Conservation (phyloP, 2,113 vertebrate species). For the Mesoclemmys tuberculata region DNA sequence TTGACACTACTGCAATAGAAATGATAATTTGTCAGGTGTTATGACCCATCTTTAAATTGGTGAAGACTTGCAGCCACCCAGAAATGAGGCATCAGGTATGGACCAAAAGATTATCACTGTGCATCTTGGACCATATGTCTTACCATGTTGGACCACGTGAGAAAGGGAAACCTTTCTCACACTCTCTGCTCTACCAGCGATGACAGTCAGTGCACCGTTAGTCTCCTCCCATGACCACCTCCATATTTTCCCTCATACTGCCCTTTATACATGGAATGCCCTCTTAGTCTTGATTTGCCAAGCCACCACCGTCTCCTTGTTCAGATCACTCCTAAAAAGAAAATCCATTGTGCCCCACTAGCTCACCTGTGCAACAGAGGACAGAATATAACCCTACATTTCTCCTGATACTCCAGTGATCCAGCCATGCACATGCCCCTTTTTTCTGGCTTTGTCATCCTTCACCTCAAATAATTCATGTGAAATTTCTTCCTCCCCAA, state of each 20-base stretch:
- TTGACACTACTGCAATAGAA: not conserved
- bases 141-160: not conserved
- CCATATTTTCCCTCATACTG: not conserved
- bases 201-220: not conserved
- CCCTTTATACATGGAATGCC: not conserved
- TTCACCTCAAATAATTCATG: constrained; percentile 58
- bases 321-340: not conserved
- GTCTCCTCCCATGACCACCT: not conserved
- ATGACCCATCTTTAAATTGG: not conserved
- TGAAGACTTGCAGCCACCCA: not conserved
- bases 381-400: not conserved
- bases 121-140: not conserved
- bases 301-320: not conserved
- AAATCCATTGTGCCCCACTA: not conserved
- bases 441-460: constrained; percentile 16
- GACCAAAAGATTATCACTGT: not conserved
- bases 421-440: not conserved
- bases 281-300: not conserved
- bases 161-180: not conserved
- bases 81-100: not conserved
- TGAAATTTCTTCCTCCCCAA: constrained; percentile 59
- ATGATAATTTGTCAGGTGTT: not conserved
- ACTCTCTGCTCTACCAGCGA: not conserved
- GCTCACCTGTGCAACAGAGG: not conserved
- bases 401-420: not conserved